Evolutionary conservation across 2,797 vertebrate genomes (phyloP).

Genomic region (Zalophus californianus): DNA sequence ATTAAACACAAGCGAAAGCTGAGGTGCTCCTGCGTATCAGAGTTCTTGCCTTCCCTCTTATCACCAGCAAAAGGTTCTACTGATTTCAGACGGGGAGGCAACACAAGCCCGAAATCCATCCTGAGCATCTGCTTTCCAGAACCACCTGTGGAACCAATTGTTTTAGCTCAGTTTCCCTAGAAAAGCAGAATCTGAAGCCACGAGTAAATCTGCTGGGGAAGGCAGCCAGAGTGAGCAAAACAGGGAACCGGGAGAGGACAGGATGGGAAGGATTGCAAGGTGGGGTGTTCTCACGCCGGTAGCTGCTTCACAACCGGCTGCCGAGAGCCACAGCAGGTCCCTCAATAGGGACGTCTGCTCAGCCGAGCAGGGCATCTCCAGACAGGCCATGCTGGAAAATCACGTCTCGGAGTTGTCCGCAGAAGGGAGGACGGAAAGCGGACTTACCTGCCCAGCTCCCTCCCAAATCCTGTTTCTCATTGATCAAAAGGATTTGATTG

Average conservation of each 20-base stretch:
- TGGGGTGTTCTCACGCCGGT: background rate
- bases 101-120: background rate
- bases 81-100: background rate
- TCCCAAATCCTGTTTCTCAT: background rate
- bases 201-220: background rate
- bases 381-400: background rate
- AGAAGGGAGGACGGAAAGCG: background rate
- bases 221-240: background rate
- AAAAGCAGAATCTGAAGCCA: constrained; percentile 9
- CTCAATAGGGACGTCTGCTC: background rate
- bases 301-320: background rate
- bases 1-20: background rate
- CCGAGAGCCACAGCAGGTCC: background rate
- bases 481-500: background rate
- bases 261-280: background rate
- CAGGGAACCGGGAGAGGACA: background rate
- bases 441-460: background rate
- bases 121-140: background rate
- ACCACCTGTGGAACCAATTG: background rate
- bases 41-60: background rate
- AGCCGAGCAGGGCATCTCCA: background rate
- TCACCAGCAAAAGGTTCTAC: background rate
- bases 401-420: background rate
- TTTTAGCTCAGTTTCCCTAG: background rate
- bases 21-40: background rate